phyloP scores from a whole-genome alignment of 1,140 invertebrate species.

The Drosophila jambulina region DNA sequence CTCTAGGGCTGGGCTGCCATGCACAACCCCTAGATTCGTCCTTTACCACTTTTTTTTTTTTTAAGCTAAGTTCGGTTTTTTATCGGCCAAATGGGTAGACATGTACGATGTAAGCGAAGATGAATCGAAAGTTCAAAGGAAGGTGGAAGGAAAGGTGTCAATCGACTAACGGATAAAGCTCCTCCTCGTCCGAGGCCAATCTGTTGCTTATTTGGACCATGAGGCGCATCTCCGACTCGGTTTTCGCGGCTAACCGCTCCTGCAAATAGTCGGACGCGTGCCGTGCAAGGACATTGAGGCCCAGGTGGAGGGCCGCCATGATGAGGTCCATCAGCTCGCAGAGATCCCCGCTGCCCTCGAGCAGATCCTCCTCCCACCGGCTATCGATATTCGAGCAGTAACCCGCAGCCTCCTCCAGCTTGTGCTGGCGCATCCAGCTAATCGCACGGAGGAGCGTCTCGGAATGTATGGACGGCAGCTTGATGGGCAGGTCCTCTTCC shows the following conservation, averaged over 20 bases:
- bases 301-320: conserved; percentile 41
- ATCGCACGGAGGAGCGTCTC: conserved; percentile 27
- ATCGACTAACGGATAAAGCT: not conserved
- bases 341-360: conserved; percentile 8
- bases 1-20: not conserved
- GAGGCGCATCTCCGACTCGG: not conserved
- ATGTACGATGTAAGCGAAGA: not conserved
- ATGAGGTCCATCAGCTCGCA: conserved; percentile 42
- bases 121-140: not conserved
- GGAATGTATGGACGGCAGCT: conserved; percentile 31
- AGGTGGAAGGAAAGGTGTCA: not conserved
- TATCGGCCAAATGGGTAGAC: not conserved
- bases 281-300: conserved; percentile 23
- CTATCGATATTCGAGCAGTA: not conserved
- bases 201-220: conserved; percentile 2
- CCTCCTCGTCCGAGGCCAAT: not conserved
- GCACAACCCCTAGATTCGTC: not conserved
- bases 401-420: not conserved
- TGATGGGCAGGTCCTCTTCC: conserved; percentile 21
- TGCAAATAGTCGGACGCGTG: conserved; percentile 22
- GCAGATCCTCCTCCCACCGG: conserved; percentile 2
- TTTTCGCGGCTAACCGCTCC: conserved; percentile 17
- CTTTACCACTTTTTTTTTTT: not conserved
- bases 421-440: conserved; percentile 49
- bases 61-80: not conserved